Evolutionary conservation across 2,888 invertebrate genomes (phyloP).

Genomic region (Eubasilissa splendida): DNA sequence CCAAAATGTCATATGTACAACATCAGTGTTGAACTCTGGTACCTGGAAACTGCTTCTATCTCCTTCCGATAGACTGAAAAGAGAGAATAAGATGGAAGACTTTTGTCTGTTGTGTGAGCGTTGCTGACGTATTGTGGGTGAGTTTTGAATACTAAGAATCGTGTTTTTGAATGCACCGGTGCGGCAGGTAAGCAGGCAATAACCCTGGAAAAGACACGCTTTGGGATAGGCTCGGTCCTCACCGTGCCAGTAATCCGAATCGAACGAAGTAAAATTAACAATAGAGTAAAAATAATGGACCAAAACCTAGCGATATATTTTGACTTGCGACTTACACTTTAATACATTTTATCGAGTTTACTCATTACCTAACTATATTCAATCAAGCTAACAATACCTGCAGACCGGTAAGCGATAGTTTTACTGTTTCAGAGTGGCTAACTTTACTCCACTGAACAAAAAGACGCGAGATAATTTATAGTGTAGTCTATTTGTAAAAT

Average conservation of each 20-base stretch:
- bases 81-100: conserved; percentile 5
- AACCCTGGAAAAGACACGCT: conserved; percentile 41
- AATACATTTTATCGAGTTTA: too few species aligned
- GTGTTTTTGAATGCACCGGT: conserved; percentile 31
- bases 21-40: conserved; percentile 5
- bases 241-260: not conserved
- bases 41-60: conserved; percentile 26
- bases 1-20: conserved; percentile 19
- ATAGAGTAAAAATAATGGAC: conserved; percentile 1
- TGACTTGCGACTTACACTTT: too few species aligned
- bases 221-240: conserved; percentile 1
- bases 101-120: not conserved
- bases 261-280: not conserved
- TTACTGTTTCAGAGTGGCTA: too few species aligned
- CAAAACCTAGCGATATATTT: too few species aligned
- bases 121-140: conserved; percentile 23
- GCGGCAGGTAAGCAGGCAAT: conserved; percentile 46
- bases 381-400: too few species aligned
- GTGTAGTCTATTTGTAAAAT: too few species aligned
- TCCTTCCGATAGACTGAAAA: conserved; percentile 8
- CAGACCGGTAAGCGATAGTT: too few species aligned
- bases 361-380: too few species aligned
- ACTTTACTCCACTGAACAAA: too few species aligned
- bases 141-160: conserved; percentile 41
- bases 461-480: too few species aligned